Conservation (phyloP, 2,113 vertebrate genomes). For the pig (Sus scrofa) region DNA sequence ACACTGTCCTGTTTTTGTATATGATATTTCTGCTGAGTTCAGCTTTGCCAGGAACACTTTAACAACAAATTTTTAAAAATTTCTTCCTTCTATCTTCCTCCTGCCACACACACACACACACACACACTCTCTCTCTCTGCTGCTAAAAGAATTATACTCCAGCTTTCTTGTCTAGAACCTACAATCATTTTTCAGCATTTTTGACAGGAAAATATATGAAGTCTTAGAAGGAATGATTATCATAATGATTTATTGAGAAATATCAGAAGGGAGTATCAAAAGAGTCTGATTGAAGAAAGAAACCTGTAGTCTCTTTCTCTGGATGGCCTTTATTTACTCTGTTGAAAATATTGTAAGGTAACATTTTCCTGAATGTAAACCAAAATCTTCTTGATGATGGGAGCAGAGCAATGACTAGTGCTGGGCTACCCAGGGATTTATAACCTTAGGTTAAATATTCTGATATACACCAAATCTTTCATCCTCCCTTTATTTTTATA, state of each 20-base stretch:
- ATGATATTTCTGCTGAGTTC: background rate
- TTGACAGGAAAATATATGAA: conserved; percentile 43
- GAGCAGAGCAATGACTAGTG: background rate
- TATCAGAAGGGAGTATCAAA: background rate
- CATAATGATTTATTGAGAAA: background rate
- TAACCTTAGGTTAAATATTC: background rate
- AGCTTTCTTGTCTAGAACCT: background rate
- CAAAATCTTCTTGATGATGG: background rate
- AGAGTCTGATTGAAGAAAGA: background rate
- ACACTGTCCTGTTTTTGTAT: background rate
- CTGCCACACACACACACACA: background rate
- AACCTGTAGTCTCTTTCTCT: background rate
- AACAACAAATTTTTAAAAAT: background rate
- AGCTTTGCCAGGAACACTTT: background rate
- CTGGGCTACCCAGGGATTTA: background rate
- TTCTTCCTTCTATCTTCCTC: background rate
- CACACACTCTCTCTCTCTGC: background rate
- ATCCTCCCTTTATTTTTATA: background rate
- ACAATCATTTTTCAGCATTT: background rate
- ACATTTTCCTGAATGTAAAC: background rate
- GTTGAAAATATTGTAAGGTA: background rate
- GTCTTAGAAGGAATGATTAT: conserved; percentile 12
- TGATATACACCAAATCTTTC: background rate
- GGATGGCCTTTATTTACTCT: background rate
- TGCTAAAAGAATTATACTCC: background rate